phyloP scores from a whole-genome alignment of 2,888 invertebrate genomes.

The Heliconius aoede region DNA sequence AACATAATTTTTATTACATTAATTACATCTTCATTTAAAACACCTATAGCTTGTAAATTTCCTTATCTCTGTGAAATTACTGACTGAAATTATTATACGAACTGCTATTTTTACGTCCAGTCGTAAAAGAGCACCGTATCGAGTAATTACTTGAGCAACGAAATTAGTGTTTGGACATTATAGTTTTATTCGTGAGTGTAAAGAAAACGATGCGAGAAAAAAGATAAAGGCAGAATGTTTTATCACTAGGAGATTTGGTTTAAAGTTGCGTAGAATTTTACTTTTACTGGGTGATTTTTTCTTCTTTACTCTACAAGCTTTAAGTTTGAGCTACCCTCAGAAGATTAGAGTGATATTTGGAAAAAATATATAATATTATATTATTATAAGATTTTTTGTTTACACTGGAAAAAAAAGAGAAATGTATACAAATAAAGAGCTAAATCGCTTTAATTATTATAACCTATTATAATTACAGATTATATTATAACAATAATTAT shows the following conservation, averaged over 20 bases:
- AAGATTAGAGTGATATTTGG: neutral
- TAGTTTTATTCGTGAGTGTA: neutral
- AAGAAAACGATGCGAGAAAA: no score
- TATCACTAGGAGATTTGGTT: no score
- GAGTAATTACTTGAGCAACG: constrained; percentile 17
- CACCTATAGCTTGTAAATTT: neutral
- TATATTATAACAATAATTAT: no score
- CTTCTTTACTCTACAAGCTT: neutral
- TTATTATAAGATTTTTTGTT: neutral
- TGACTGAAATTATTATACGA: constrained; percentile 17
- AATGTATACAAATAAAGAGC: no score
- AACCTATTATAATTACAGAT: no score
- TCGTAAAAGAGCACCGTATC: constrained; percentile 20
- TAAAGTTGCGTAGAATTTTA: no score
- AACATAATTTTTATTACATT: neutral
- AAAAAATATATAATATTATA: neutral
- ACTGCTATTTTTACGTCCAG: constrained; percentile 21
- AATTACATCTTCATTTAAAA: neutral
- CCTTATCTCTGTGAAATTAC: constrained; percentile 9
- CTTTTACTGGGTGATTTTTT: neutral
- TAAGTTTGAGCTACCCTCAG: neutral
- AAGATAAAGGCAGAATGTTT: no score
- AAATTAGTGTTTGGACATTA: constrained; percentile 13
- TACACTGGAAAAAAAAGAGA: no score
- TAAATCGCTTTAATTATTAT: no score